Evolutionary conservation across 2,888 invertebrate species (phyloP).

Genomic region (Watsonalla binaria): DNA sequence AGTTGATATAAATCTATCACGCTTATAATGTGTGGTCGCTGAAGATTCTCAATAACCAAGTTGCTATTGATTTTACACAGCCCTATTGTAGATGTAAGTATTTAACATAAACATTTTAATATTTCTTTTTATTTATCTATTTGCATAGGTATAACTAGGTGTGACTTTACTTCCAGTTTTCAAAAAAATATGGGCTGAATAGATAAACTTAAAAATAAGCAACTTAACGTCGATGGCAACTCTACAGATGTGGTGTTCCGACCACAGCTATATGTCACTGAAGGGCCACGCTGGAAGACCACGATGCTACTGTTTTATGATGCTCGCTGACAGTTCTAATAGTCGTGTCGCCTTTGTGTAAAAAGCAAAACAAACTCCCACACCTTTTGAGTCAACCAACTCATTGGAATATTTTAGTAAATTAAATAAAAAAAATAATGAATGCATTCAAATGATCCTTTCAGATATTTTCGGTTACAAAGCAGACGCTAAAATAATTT

Average conservation of each 20-base stretch:
- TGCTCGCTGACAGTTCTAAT: constrained; percentile 56
- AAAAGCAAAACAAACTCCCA: constrained; percentile 23
- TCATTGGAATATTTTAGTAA: constrained; percentile 19
- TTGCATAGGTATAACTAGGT: too few species aligned
- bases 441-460: constrained; percentile 8
- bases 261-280: constrained; percentile 36
- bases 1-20: too few species aligned
- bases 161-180: too few species aligned
- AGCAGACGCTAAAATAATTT: neutral
- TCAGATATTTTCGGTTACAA: neutral
- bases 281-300: constrained; percentile 32
- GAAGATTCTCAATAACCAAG: too few species aligned
- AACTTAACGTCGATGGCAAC: constrained; percentile 3
- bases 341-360: constrained; percentile 33
- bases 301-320: constrained; percentile 59
- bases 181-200: neutral
- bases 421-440: constrained; percentile 26
- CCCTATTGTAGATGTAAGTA: too few species aligned
- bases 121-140: too few species aligned
- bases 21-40: too few species aligned
- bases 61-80: too few species aligned
- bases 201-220: neutral
- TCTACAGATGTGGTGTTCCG: constrained; percentile 24
- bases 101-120: too few species aligned
- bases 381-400: constrained; percentile 8